A percentile compares a stretch with the other conserved stretches of the same genome.
Conservation (phyloP, 30 jellyfish, hydroid and myxozoan genomes). For the Turritopsis rubra region DNA sequence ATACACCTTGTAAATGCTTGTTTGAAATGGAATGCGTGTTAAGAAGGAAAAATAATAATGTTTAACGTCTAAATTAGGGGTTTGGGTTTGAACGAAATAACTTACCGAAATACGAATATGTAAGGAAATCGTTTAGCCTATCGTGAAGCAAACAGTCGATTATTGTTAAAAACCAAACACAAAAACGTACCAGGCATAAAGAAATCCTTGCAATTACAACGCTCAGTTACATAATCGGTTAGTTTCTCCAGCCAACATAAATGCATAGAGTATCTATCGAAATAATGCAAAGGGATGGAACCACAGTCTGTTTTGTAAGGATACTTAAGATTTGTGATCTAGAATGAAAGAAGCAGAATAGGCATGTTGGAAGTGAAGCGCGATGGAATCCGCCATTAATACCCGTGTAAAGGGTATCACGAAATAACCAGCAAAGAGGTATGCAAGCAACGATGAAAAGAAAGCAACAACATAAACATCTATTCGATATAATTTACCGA, state of each 20-base stretch:
- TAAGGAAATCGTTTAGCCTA: too few species aligned
- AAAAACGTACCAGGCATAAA: slow-evolving; percentile 88
- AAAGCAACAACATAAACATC: too few species aligned
- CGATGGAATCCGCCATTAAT: not conserved
- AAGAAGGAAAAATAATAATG: too few species aligned
- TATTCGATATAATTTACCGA: not conserved
- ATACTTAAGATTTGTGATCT: slow-evolving; percentile 60
- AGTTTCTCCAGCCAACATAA: slow-evolving; percentile 83
- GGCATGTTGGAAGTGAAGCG: slow-evolving; percentile 6
- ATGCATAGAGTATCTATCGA: slow-evolving; percentile 69
- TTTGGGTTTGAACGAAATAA: too few species aligned
- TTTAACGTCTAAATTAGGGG: too few species aligned
- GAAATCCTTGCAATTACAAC: slow-evolving; percentile 83
- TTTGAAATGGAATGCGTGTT: too few species aligned
- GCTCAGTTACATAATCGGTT: slow-evolving; percentile 65
- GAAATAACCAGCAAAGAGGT: too few species aligned
- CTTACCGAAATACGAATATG: too few species aligned
- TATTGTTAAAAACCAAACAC: too few species aligned
- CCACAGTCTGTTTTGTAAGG: slow-evolving; percentile 95
- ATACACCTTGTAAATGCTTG: too few species aligned
- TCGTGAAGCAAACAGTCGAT: too few species aligned
- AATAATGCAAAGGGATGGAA: slow-evolving; percentile 46
- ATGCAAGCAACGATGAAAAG: too few species aligned
- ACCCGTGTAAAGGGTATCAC: not conserved
- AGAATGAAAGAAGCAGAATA: not conserved